Evolutionary conservation across 2,113 vertebrate genomes (phyloP).

Genomic region (Tonatia bakeri): DNA sequence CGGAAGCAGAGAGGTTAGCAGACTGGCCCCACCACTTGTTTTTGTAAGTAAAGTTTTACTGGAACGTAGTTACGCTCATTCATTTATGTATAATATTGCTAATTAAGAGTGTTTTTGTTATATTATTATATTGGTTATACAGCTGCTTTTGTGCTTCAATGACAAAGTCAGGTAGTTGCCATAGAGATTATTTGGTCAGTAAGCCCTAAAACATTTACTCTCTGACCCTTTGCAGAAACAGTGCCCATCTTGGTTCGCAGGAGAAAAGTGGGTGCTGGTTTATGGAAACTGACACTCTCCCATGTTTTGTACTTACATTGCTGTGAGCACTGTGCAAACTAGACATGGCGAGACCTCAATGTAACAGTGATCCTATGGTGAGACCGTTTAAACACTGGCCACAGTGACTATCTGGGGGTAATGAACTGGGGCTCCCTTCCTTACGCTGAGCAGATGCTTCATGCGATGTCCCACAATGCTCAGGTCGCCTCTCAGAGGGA

Average conservation of each 20-base stretch:
- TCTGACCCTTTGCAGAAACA: background rate
- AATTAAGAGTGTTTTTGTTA: background rate
- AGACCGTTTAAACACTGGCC: background rate
- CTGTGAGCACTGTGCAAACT: background rate
- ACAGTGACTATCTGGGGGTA: background rate
- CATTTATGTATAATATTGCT: background rate
- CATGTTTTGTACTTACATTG: background rate
- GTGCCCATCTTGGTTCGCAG: background rate
- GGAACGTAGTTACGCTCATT: background rate
- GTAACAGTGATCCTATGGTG: background rate
- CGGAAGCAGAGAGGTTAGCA: background rate
- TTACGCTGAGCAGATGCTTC: background rate
- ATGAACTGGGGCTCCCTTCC: background rate
- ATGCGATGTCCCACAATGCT: background rate
- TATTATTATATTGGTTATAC: background rate
- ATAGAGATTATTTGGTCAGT: background rate
- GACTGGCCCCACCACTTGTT: background rate
- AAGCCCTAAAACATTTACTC: constrained; percentile 13
- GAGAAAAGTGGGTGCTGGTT: background rate
- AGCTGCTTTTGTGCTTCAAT: background rate
- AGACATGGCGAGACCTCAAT: background rate
- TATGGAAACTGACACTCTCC: background rate
- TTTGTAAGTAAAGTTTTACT: constrained; percentile 29
- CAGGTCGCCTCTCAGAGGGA: background rate
- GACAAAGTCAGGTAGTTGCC: background rate